Evolutionary conservation across 2,113 vertebrate species (phyloP).

Genomic region (Ceyx cyanopectus): DNA sequence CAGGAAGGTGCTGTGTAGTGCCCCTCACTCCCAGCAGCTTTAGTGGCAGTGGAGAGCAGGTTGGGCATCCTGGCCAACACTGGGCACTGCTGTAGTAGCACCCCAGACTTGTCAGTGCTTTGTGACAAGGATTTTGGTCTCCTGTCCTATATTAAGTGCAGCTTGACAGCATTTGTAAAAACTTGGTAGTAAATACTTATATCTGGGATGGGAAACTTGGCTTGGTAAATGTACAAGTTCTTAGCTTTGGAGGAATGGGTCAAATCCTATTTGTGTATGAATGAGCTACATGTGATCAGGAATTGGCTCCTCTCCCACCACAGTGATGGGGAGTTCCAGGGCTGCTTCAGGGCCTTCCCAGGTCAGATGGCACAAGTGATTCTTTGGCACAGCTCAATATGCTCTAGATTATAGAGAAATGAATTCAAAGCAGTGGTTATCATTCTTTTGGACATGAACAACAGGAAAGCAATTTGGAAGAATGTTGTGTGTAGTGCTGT

Average conservation of each 20-base stretch:
- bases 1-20: too few species aligned
- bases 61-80: too few species aligned
- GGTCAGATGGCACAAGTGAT: not conserved
- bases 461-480: not conserved
- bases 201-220: not conserved
- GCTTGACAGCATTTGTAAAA: not conserved
- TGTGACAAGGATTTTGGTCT: not conserved
- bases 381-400: not conserved
- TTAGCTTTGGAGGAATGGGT: not conserved
- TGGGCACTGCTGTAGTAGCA: too few species aligned
- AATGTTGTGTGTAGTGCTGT: not conserved
- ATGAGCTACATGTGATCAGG: not conserved
- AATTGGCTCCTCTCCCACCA: not conserved
- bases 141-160: not conserved
- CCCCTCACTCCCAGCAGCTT: too few species aligned
- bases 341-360: not conserved
- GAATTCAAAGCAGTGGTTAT: not conserved
- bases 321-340: not conserved
- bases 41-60: too few species aligned
- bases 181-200: not conserved
- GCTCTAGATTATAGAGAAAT: not conserved
- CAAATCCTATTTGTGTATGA: not conserved
- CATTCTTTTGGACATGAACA: not conserved
- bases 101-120: not conserved
- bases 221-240: not conserved